A percentile compares a stretch with the other conserved stretches of the same genome.
These are phyloP conservation scores for Boloria euphrosyne DNA, from an alignment of 2,888 invertebrate genomes.

Conservation along the genomic window DNA sequence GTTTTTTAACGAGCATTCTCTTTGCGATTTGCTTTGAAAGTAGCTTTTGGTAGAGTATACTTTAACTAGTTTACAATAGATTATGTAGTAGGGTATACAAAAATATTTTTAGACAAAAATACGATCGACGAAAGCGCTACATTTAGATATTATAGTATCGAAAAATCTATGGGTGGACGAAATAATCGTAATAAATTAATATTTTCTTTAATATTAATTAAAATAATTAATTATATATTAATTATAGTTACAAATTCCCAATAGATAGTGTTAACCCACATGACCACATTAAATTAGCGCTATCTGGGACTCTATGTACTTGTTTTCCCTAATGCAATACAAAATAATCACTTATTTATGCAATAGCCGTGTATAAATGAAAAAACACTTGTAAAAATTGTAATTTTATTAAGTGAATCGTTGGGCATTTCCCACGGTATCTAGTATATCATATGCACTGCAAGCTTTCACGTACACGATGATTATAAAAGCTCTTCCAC, in stretches of 20 bases:
- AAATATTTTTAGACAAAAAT: too few relatives aligned
- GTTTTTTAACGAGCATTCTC: constrained; percentile 18
- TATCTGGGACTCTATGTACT: constrained; percentile 13
- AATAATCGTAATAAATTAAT: neutral
- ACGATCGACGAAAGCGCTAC: too few relatives aligned
- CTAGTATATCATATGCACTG: too few relatives aligned
- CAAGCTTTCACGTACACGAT: too few relatives aligned
- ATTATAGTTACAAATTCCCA: constrained; percentile 27
- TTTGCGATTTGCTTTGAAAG: constrained; percentile 7
- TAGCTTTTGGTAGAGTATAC: constrained; percentile 5
- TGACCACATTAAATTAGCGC: constrained; percentile 26
- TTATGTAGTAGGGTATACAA: neutral
- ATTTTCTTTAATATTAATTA: neutral
- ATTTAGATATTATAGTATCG: too few relatives aligned
- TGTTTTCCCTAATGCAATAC: constrained; percentile 25
- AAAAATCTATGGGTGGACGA: too few relatives aligned
- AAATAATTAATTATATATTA: constrained; percentile 24
- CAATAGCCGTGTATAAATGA: constrained; percentile 15
- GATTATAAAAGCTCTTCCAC: too few relatives aligned
- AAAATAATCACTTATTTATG: constrained; percentile 21
- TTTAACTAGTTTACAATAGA: constrained; percentile 4
- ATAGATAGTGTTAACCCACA: constrained; percentile 31
- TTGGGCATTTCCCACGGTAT: constrained; percentile 9
- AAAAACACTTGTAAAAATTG: constrained; percentile 17
- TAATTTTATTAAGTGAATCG: constrained; percentile 10